Base-by-base conservation (phyloP, 2,888 invertebrate genomes). In the Prenolepis imparis region DNA sequence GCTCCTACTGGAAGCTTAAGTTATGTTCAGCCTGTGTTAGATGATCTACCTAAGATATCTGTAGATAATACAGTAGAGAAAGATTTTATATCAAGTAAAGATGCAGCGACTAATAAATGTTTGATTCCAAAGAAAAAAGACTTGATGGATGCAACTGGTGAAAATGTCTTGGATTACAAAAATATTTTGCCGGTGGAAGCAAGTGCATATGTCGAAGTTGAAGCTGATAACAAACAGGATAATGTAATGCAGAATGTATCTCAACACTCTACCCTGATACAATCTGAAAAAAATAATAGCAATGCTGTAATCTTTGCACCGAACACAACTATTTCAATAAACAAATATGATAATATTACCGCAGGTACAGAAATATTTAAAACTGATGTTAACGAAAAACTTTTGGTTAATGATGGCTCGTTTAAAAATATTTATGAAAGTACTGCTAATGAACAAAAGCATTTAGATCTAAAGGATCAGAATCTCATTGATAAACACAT, bases 1-100 rank as follows among this genome's bases (percentile, higher is more conserved):
- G 95, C 95, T 9, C 92, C 94, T 11, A 92, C 93, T 36, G 92
- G 91, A 55, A 93, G 91, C 77, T 88, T 92, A 59, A 91, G 91
- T 59, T 90, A 83, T n/a, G 70, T 86, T 24, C 85, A 85, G 12
- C 72, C 84, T 48, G 63, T 81, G 6, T 72, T 85, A 15, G 84
- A 88, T 61, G 41, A 55, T 70, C 70, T 77, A 73, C 36, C 21
- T 78, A 84, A n/a, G 84, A 83, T 24, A 18, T 64, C 28, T 24
- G n/a, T 15, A 83, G 41, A 57, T 48, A 48, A 36, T 6, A 18
- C n/a, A 36, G n/a, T 24, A 11, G 28, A 63, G 12, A 82, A 28
- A 0, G 59, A 85, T 55, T 68, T 32, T 52, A 75, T 28, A 61
- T 39, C 18, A n/a, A 68, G 1, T 21, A 82, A 39, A 18, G 41